A percentile compares a stretch with the other conserved stretches of the same genome.
Evolutionary conservation across 2,797 vertebrate species (phyloP).

Genomic region (Thamnophis elegans): DNA sequence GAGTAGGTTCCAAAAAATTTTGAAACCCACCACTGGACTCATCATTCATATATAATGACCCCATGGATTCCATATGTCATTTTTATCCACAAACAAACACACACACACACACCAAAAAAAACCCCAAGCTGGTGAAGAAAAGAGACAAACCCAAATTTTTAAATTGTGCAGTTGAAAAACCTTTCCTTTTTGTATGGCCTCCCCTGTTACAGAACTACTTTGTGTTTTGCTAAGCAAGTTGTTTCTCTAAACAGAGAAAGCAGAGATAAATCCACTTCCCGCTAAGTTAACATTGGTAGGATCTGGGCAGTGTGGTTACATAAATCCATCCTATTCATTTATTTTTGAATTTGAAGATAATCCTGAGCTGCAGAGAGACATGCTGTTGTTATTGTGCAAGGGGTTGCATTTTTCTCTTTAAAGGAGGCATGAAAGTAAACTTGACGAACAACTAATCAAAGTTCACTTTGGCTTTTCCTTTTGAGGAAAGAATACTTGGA

Average conservation of each 20-base stretch:
- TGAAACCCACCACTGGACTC: too few species aligned
- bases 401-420: background rate
- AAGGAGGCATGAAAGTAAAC: background rate
- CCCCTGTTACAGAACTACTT: background rate
- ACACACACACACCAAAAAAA: background rate
- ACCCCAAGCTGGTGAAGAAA: background rate
- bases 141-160: background rate
- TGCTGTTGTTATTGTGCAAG: background rate
- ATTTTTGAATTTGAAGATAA: background rate
- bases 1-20: too few species aligned
- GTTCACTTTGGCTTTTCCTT: background rate
- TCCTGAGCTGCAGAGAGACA: background rate
- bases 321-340: background rate
- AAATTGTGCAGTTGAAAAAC: background rate
- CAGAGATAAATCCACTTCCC: background rate
- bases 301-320: background rate
- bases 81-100: background rate
- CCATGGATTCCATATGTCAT: background rate
- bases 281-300: background rate
- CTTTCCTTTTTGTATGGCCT: background rate
- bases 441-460: background rate
- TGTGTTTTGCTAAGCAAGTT: background rate
- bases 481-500: background rate
- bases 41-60: background rate
- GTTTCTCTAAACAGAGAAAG: background rate